Conservation (phyloP, 1,140 invertebrate species). For the Frieseomelitta varia region DNA sequence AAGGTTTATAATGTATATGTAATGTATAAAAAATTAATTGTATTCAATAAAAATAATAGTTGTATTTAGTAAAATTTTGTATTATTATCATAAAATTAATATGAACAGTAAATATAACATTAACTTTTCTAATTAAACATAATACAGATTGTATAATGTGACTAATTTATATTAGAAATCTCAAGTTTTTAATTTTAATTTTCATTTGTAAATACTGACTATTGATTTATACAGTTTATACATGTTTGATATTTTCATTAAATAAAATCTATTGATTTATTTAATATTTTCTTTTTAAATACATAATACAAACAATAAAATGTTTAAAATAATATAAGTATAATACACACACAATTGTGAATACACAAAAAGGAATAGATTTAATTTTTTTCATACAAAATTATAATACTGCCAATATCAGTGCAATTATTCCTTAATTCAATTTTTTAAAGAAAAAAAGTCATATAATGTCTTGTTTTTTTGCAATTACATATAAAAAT, state of each 20-base stretch:
- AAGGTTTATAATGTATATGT: conserved; percentile 2
- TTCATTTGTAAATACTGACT: conserved; percentile 6
- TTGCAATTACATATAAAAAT: conserved; percentile 23
- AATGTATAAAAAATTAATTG: neutral
- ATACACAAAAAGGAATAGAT: neutral
- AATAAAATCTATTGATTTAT: neutral
- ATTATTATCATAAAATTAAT: neutral
- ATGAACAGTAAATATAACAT: neutral
- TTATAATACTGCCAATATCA: conserved; percentile 35
- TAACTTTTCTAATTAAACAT: neutral
- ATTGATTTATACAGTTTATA: neutral
- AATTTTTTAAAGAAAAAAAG: neutral
- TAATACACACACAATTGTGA: neutral
- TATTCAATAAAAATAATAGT: neutral
- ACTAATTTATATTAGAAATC: neutral
- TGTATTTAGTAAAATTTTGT: neutral
- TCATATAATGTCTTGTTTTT: neutral
- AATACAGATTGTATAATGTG: neutral
- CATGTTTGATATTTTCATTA: neutral
- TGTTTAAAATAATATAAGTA: conserved; percentile 3
- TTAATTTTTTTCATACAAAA: neutral
- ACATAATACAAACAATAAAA: conserved; percentile 12
- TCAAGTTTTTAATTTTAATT: neutral
- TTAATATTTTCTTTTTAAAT: neutral
- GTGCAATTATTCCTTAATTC: conserved; percentile 3